Conservation (phyloP, 2,113 vertebrate genomes). For the Cebidichthys violaceus region DNA sequence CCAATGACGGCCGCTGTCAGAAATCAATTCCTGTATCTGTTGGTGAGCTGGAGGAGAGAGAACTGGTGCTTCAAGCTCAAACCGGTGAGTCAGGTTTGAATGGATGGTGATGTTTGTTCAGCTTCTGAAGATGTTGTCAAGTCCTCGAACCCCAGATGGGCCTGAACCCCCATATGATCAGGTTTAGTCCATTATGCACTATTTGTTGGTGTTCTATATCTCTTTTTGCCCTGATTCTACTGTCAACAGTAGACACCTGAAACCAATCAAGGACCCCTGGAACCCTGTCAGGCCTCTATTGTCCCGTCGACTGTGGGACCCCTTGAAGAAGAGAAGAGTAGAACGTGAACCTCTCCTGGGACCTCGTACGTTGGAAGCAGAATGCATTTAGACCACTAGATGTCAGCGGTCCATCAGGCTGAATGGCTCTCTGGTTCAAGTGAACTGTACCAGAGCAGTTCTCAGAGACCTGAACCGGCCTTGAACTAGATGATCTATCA, state of each 20-base stretch:
- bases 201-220: not conserved
- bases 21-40: slow-evolving; percentile 53
- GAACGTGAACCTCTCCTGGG: not conserved
- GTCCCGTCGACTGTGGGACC: not conserved
- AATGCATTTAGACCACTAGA: not conserved
- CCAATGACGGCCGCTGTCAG: slow-evolving; percentile 41
- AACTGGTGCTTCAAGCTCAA: slow-evolving; percentile 12
- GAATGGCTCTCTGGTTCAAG: no score
- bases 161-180: not conserved
- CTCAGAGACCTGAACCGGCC: no score
- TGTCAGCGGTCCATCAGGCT: not conserved
- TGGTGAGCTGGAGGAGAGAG: not conserved
- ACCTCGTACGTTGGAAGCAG: not conserved
- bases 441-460: no score
- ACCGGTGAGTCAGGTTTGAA: slow-evolving; percentile 18
- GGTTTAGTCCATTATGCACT: no score
- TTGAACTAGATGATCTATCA: not conserved
- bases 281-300: not conserved
- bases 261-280: no score
- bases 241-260: not conserved
- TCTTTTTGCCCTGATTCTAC: not conserved
- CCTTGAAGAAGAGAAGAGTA: not conserved
- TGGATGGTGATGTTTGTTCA: not conserved
- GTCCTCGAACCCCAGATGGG: not conserved
- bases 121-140: slow-evolving; percentile 10